These are phyloP conservation scores for Chelonoidis abingdonii DNA, from an alignment of 2,113 vertebrate genomes.

Conservation along the genomic window DNA sequence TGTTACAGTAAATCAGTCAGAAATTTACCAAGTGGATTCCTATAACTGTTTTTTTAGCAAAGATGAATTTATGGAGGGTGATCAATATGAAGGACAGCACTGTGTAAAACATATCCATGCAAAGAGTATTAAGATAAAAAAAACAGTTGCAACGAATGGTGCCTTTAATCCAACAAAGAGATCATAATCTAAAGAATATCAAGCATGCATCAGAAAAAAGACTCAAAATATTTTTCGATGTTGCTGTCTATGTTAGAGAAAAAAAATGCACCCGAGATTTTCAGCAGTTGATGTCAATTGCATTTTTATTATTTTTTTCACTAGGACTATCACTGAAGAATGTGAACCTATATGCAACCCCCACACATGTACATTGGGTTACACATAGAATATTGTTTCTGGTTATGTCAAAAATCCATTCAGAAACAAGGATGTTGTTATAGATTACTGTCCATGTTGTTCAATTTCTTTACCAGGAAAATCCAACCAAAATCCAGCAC, in stretches of 20 bases:
- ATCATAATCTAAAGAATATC: conserved; percentile 68
- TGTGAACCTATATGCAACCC: conserved; percentile 8
- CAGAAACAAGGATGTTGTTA: conserved; percentile 24
- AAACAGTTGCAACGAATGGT: conserved; percentile 49
- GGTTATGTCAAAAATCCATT: conserved; percentile 39
- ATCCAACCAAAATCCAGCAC: not conserved
- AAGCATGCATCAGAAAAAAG: conserved; percentile 64
- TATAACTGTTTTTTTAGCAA: conserved; percentile 34
- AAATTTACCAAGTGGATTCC: conserved; percentile 51
- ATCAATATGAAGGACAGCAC: not conserved
- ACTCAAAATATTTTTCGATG: conserved; percentile 64
- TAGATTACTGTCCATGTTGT: conserved; percentile 13
- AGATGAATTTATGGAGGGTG: conserved; percentile 55
- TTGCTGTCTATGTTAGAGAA: conserved; percentile 38
- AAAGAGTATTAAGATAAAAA: conserved; percentile 47
- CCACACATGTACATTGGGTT: not conserved
- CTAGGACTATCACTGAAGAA: not conserved
- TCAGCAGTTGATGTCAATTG: conserved; percentile 42
- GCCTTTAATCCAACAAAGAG: conserved; percentile 70
- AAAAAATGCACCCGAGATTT: conserved; percentile 51
- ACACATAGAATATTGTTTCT: conserved; percentile 23
- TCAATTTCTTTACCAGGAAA: conserved; percentile 13
- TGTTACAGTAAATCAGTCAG: conserved; percentile 45
- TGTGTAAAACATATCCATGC: conserved; percentile 50
- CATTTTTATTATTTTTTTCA: conserved; percentile 24